phyloP scores from a whole-genome alignment of 2,113 vertebrate species.

The Prunella himalayana region DNA sequence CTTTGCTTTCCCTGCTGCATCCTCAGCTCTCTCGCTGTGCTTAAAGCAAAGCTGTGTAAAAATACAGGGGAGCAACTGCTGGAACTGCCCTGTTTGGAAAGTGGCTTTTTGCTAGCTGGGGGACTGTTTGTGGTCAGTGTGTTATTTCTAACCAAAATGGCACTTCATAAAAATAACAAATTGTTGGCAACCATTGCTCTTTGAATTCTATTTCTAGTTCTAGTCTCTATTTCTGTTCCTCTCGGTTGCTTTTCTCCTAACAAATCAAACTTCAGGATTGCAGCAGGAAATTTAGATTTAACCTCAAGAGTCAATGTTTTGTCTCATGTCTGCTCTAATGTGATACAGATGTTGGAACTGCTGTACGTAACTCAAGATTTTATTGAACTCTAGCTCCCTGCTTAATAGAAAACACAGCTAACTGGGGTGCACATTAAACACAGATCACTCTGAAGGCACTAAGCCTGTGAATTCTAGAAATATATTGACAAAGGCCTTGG shows the following conservation, averaged over 20 bases:
- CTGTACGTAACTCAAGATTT: slow-evolving; percentile 66
- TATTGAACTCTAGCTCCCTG: slow-evolving; percentile 66
- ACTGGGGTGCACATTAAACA: slow-evolving; percentile 52
- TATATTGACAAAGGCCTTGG: slow-evolving; percentile 41
- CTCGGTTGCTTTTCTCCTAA: slow-evolving; percentile 66
- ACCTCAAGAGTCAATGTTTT: slow-evolving; percentile 78
- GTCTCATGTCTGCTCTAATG: slow-evolving; percentile 79
- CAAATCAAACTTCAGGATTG: slow-evolving; percentile 69
- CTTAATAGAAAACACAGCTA: slow-evolving; percentile 74
- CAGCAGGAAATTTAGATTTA: slow-evolving; percentile 81
- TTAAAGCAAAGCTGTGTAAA: neutral
- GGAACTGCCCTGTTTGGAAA: neutral
- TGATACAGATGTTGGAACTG: slow-evolving; percentile 75
- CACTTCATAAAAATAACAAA: slow-evolving; percentile 68
- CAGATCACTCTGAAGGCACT: slow-evolving; percentile 47
- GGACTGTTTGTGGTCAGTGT: slow-evolving; percentile 51
- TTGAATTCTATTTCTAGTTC: slow-evolving; percentile 61
- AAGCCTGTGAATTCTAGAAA: slow-evolving; percentile 31
- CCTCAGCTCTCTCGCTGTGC: neutral
- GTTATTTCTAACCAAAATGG: slow-evolving; percentile 51
- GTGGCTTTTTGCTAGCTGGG: neutral
- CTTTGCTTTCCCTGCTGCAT: slow-evolving; percentile 25
- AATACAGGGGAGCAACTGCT: neutral
- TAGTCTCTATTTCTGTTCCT: slow-evolving; percentile 60
- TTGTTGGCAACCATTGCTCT: slow-evolving; percentile 50